Evolutionary conservation across 30 jellyfish, hydroid and myxozoan genomes (phyloP).

Genomic region (Aurelia aurita complex sp. Pacific): DNA sequence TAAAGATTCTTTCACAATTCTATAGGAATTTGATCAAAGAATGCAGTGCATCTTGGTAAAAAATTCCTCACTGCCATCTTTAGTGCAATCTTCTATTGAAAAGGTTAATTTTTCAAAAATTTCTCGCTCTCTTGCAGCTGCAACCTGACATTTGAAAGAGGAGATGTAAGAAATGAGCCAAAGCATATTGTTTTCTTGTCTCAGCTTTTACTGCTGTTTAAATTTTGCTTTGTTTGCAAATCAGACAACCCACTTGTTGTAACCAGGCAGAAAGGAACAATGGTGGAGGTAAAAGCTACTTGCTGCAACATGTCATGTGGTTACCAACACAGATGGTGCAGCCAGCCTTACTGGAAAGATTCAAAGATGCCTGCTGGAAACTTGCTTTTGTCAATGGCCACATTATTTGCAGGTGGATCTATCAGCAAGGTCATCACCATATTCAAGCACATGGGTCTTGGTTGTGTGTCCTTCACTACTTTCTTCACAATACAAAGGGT

Average conservation of each 20-base stretch:
- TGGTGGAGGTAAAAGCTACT: too few relatives aligned
- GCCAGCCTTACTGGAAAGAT: too few relatives aligned
- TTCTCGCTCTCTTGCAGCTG: neutral
- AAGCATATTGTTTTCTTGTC: constrained; percentile 24
- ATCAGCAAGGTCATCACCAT: neutral
- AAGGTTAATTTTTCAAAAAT: too few relatives aligned
- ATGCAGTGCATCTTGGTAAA: too few relatives aligned
- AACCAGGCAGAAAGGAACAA: too few relatives aligned
- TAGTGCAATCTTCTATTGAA: too few relatives aligned
- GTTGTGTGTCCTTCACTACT: neutral
- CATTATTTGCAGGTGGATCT: constrained; percentile 17
- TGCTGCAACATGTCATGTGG: too few relatives aligned
- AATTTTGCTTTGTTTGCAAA: constrained; percentile 9
- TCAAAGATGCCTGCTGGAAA: constrained; percentile 27
- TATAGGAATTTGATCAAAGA: too few relatives aligned
- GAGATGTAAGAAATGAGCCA: constrained; percentile 20
- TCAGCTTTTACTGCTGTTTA: constrained; percentile 15
- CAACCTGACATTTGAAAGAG: neutral
- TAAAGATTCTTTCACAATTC: too few relatives aligned
- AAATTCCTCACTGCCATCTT: too few relatives aligned
- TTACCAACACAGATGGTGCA: too few relatives aligned
- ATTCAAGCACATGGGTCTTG: constrained; percentile 7
- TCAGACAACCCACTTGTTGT: neutral
- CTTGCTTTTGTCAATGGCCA: constrained; percentile 21
- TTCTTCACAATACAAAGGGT: constrained; percentile 9